These are phyloP conservation scores for Ophion ellenae DNA, from an alignment of 2,888 invertebrate species.

Conservation along the genomic window DNA sequence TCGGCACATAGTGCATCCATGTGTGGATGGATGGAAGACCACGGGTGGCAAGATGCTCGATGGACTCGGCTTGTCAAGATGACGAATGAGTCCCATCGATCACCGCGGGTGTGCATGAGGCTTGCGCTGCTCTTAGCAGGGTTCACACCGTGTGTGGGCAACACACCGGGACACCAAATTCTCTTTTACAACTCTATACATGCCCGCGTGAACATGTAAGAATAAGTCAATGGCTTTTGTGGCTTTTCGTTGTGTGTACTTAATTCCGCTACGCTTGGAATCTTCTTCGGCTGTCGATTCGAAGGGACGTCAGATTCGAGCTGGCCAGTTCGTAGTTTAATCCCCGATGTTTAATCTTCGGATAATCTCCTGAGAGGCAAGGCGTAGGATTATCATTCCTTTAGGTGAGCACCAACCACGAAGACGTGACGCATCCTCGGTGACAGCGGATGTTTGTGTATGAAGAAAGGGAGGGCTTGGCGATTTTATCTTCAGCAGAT, in stretches of 20 bases:
- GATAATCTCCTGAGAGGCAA: conserved; percentile 12
- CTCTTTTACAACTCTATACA: conserved; percentile 44
- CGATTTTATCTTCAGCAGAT: conserved; percentile 20
- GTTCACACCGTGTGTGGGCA: conserved; percentile 58
- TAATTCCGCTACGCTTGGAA: conserved; percentile 19
- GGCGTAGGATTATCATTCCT: conserved; percentile 14
- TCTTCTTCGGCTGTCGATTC: conserved; percentile 17
- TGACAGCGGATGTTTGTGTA: conserved; percentile 6
- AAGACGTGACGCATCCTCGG: conserved; percentile 22
- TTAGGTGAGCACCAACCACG: not conserved
- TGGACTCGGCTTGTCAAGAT: conserved; percentile 72
- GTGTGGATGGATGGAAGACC: conserved; percentile 16
- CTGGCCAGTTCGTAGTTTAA: not conserved
- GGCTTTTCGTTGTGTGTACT: conserved; percentile 45
- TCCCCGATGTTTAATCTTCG: conserved; percentile 23
- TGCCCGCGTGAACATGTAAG: conserved; percentile 25
- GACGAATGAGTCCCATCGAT: conserved; percentile 75
- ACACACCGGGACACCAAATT: conserved; percentile 36
- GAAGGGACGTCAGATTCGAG: conserved; percentile 28
- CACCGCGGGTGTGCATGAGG: conserved; percentile 58
- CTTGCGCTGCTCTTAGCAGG: conserved; percentile 46
- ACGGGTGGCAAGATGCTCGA: conserved; percentile 69
- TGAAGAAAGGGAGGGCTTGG: not conserved
- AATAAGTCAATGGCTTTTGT: conserved; percentile 40
- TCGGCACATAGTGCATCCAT: conserved; percentile 16